Evolutionary conservation across 2,797 vertebrate species (phyloP).

Genomic region (Anisognathus igniventris): DNA sequence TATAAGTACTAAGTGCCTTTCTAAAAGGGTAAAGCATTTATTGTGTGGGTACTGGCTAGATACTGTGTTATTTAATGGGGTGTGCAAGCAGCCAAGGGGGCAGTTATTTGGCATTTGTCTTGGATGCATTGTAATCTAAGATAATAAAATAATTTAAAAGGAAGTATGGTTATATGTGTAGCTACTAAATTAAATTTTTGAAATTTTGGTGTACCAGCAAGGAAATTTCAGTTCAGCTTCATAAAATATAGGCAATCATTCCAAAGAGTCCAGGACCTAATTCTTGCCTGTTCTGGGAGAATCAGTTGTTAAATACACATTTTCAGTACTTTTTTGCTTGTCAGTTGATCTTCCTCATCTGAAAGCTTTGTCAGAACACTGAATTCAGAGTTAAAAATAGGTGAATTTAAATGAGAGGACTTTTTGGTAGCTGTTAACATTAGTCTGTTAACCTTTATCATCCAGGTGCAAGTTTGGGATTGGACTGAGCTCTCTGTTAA

Average conservation of each 20-base stretch:
- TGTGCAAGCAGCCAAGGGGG: background rate
- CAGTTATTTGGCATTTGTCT: background rate
- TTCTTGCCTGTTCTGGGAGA: background rate
- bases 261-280: background rate
- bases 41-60: background rate
- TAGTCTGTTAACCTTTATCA: background rate
- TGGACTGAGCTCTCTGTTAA: background rate
- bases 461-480: background rate
- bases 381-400: background rate
- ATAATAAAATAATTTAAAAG: background rate
- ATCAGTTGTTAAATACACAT: background rate
- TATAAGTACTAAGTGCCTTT: background rate
- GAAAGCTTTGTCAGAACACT: background rate
- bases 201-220: background rate
- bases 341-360: background rate
- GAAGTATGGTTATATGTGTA: background rate
- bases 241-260: background rate
- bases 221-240: background rate
- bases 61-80: background rate
- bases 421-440: background rate
- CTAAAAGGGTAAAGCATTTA: background rate
- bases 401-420: background rate
- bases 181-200: background rate
- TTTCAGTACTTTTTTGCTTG: background rate
- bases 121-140: background rate